A percentile compares a stretch with the other conserved stretches of the same genome.
Evolutionary conservation across 2,888 invertebrate genomes (phyloP).

Genomic region (Orgyia antiqua): DNA sequence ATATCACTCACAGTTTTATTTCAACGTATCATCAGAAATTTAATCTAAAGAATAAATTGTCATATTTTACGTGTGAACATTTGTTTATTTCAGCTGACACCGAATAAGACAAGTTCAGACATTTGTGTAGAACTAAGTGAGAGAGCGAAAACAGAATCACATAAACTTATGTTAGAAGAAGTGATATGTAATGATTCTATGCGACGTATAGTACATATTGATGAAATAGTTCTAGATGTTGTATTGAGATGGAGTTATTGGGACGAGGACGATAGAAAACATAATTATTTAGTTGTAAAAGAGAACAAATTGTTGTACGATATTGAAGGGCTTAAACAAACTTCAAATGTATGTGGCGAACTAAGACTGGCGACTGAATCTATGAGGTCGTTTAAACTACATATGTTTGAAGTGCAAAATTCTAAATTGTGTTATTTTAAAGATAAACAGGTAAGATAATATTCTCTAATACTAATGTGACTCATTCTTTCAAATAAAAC

Average conservation of each 20-base stretch:
- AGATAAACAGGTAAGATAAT: slow-evolving; percentile 79
- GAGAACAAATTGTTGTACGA: slow-evolving; percentile 68
- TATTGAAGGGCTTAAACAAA: slow-evolving; percentile 73
- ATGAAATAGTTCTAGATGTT: slow-evolving; percentile 82
- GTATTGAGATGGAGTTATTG: slow-evolving; percentile 92
- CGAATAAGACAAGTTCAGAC: slow-evolving; percentile 86
- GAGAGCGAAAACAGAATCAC: slow-evolving; percentile 80
- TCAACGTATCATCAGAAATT: no score
- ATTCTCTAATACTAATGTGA: no score
- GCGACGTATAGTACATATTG: slow-evolving; percentile 87
- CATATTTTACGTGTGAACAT: no score
- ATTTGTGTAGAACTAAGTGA: slow-evolving; percentile 84
- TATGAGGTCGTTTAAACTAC: slow-evolving; percentile 84
- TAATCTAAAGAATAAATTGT: no score
- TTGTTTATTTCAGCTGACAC: slow-evolving; percentile 86
- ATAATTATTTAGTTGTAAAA: slow-evolving; percentile 86
- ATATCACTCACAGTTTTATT: no score
- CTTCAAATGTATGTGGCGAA: slow-evolving; percentile 85
- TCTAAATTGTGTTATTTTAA: slow-evolving; percentile 87
- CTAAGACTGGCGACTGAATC: slow-evolving; percentile 87
- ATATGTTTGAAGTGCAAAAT: slow-evolving; percentile 89
- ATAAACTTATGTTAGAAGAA: slow-evolving; percentile 88
- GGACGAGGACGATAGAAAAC: slow-evolving; percentile 90
- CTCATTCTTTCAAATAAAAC: no score
- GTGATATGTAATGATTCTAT: slow-evolving; percentile 86